phyloP scores from a whole-genome alignment of 1,140 invertebrate species.

The Zophobas atratus region DNA sequence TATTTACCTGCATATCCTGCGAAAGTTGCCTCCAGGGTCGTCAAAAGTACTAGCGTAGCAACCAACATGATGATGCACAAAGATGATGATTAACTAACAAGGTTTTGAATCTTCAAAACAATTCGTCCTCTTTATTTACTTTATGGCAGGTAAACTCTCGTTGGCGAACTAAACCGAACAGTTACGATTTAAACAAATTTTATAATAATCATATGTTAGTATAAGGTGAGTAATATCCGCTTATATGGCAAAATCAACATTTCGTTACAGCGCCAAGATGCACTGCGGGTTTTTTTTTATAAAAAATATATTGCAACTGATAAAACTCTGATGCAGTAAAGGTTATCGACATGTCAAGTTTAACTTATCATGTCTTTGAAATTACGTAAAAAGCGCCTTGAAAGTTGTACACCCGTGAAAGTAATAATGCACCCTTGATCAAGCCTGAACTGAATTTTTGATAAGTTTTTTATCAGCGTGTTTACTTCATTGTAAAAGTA shows the following conservation, averaged over 20 bases:
- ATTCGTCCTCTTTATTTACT: background rate
- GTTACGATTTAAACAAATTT: background rate
- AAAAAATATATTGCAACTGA: constrained; percentile 8
- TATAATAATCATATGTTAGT: background rate
- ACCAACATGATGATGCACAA: constrained; percentile 1
- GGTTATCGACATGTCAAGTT: constrained; percentile 4
- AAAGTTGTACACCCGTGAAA: too few species aligned
- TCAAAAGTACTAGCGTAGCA: background rate
- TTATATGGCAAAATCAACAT: too few species aligned
- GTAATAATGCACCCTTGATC: too few species aligned
- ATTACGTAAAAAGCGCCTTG: too few species aligned
- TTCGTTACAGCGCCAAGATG: background rate
- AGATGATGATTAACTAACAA: constrained; percentile 14
- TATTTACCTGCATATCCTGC: constrained; percentile 16
- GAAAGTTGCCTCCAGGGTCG: background rate
- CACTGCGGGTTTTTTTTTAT: background rate
- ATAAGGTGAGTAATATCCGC: too few species aligned
- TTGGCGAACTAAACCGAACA: background rate
- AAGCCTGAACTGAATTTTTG: too few species aligned
- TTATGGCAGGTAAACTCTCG: background rate
- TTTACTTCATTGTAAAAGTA: too few species aligned
- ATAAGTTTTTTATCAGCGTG: too few species aligned
- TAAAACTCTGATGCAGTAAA: background rate
- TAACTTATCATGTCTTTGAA: background rate
- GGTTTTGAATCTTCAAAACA: constrained; percentile 4